A percentile compares a stretch with the other conserved stretches of the same genome.
Conservation (phyloP, 2,888 invertebrate genomes). For the Geotrupes spiniger region DNA sequence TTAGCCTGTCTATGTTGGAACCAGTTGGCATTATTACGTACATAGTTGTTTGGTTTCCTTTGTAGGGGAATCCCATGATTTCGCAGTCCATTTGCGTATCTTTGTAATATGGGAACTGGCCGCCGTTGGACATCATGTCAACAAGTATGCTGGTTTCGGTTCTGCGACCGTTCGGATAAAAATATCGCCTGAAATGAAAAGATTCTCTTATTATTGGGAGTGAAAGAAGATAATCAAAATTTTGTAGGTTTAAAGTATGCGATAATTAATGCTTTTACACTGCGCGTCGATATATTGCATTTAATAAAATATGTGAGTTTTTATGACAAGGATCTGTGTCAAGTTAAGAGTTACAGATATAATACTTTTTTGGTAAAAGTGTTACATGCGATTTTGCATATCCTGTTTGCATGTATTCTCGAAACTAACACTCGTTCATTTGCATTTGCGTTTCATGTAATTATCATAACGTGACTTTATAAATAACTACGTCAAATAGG, state of each 20-base stretch:
- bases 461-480: neutral
- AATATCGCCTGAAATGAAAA: constrained; percentile 54
- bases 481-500: neutral
- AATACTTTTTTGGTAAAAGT: too few species aligned
- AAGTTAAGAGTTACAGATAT: too few species aligned
- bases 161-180: constrained; percentile 54
- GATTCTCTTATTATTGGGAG: too few species aligned
- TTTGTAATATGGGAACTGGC: constrained; percentile 58
- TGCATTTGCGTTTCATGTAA: neutral
- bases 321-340: too few species aligned
- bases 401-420: too few species aligned
- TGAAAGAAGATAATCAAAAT: neutral
- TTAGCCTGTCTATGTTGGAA: constrained; percentile 51
- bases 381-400: too few species aligned
- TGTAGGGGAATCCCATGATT: constrained; percentile 69
- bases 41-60: constrained; percentile 63
- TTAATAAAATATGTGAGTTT: too few species aligned
- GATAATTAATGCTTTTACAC: too few species aligned
- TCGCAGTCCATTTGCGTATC: constrained; percentile 56
- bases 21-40: constrained; percentile 63
- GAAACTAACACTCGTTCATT: too few species aligned
- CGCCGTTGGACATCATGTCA: constrained; percentile 67
- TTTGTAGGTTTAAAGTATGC: too few species aligned
- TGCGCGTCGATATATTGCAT: too few species aligned
- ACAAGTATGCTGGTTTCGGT: constrained; percentile 48